Evolutionary conservation across 2,888 invertebrate genomes (phyloP).

Genomic region (Xanthorhoe spadicearia): DNA sequence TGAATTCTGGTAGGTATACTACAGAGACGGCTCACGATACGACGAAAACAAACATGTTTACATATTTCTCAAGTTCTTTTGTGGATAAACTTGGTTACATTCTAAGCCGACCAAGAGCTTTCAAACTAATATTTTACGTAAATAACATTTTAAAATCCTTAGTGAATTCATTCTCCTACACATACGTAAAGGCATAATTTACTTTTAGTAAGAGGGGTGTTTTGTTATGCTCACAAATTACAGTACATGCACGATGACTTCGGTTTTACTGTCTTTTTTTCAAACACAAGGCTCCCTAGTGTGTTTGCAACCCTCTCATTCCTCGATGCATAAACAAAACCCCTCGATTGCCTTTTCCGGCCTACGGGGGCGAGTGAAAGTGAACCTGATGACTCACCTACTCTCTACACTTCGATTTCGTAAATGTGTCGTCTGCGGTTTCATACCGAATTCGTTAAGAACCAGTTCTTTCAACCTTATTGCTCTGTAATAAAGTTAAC

Average conservation of each 20-base stretch:
- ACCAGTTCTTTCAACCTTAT: constrained; percentile 31
- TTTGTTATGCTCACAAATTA: constrained; percentile 14
- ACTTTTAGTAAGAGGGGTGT: background rate
- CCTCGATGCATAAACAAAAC: constrained; percentile 34
- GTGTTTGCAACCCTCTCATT: constrained; percentile 33
- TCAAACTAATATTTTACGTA: background rate
- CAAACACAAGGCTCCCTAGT: constrained; percentile 16
- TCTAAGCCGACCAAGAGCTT: background rate
- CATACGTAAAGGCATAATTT: background rate
- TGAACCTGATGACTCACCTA: constrained; percentile 71
- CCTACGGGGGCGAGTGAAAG: constrained; percentile 71
- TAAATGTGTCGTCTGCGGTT: constrained; percentile 48
- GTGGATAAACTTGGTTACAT: background rate
- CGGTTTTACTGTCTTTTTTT: constrained; percentile 16
- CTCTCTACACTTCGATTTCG: constrained; percentile 64
- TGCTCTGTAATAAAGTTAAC: constrained; percentile 31
- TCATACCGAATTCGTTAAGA: constrained; percentile 28
- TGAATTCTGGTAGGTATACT: background rate
- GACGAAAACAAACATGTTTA: constrained; percentile 6
- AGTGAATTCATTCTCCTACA: background rate
- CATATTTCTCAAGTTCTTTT: background rate
- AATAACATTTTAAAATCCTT: background rate
- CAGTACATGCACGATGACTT: constrained; percentile 14
- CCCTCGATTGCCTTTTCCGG: constrained; percentile 40
- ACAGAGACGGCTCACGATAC: background rate